These are phyloP conservation scores for Alosa sapidissima DNA, from an alignment of 2,797 vertebrate genomes.

Conservation along the genomic window DNA sequence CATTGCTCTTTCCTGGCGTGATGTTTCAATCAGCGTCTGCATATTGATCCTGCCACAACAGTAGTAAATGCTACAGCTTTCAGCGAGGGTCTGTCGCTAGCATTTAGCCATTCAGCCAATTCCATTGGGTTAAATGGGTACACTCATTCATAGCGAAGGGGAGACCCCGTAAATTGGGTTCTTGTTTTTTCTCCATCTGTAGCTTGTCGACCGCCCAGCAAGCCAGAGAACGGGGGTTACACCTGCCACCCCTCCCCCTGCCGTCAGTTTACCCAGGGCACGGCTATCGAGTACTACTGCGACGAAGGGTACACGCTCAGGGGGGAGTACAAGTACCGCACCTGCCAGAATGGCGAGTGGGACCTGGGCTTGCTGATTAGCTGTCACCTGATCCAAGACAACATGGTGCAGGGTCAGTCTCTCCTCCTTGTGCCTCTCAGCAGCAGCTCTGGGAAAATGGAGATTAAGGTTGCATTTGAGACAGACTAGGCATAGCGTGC, in stretches of 20 bases:
- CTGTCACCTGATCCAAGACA: constrained; percentile 82
- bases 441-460: not conserved
- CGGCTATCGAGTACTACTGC: constrained; percentile 96
- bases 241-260: constrained; percentile 93
- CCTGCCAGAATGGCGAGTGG: constrained; percentile 95
- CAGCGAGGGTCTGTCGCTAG: not conserved
- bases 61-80: not conserved
- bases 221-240: constrained; percentile 95
- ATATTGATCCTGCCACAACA: not conserved
- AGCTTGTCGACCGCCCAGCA: constrained; percentile 90
- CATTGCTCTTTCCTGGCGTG: not conserved
- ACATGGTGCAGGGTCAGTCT: constrained; percentile 65
- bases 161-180: not conserved
- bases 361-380: constrained; percentile 91
- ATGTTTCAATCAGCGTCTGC: not conserved
- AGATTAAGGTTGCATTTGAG: not conserved
- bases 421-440: not conserved
- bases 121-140: not conserved
- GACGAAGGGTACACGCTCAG: constrained; percentile 93
- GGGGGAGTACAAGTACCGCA: constrained; percentile 94
- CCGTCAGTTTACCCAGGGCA: constrained; percentile 83
- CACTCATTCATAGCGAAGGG: not conserved
- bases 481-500: too few species aligned
- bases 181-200: not conserved
- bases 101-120: constrained; percentile 2